Evolutionary conservation across 2,888 invertebrate genomes (phyloP).

Genomic region (Xanthia togata): DNA sequence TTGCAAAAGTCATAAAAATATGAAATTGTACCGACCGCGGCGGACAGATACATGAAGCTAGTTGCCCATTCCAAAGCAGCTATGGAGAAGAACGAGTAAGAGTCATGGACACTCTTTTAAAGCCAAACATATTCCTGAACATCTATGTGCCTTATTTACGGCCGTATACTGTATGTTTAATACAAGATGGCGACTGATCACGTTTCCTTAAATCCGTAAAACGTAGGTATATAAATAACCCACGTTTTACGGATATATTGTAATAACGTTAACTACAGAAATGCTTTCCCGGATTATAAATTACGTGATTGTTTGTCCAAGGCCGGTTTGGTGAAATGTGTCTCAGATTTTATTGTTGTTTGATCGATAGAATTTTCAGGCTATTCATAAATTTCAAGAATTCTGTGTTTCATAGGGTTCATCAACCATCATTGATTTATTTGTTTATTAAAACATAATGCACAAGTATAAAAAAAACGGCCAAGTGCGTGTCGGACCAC

Average conservation of each 20-base stretch:
- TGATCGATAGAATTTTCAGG: constrained; percentile 23
- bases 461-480: too few relatives aligned
- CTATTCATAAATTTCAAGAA: neutral
- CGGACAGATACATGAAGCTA: too few relatives aligned
- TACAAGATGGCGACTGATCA: constrained; percentile 30
- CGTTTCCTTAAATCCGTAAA: constrained; percentile 14
- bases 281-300: constrained; percentile 55
- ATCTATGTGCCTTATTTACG: neutral
- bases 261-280: constrained; percentile 40
- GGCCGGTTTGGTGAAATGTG: constrained; percentile 34
- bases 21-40: too few relatives aligned
- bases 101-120: neutral
- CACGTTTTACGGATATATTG: constrained; percentile 31
- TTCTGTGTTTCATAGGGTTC: neutral
- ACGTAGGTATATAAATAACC: too few relatives aligned
- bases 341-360: constrained; percentile 21
- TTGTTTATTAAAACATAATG: too few relatives aligned
- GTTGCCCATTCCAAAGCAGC: neutral
- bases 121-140: neutral
- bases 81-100: neutral
- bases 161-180: neutral
- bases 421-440: neutral
- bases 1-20: too few relatives aligned
- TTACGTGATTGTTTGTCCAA: constrained; percentile 42
- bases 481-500: too few relatives aligned